Conservation (phyloP, 1,140 invertebrate genomes). For the Drosophila mayri region DNA sequence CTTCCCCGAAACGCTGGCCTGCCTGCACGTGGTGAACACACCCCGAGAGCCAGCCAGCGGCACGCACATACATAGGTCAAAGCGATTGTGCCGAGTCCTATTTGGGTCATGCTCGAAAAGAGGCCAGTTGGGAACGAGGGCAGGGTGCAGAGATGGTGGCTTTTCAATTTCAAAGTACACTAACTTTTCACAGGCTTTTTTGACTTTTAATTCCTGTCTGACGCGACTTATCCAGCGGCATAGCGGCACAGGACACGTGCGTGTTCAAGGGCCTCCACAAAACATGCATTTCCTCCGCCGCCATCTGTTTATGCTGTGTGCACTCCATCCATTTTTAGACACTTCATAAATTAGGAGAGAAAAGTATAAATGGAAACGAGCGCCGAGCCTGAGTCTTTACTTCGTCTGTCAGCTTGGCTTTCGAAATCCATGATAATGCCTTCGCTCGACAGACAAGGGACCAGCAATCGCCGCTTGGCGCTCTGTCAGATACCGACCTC, state of each 20-base stretch:
- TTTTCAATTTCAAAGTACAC: slow-evolving; percentile 11
- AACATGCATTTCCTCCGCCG: slow-evolving; percentile 12
- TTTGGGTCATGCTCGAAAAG: slow-evolving; percentile 20
- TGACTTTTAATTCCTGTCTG: slow-evolving; percentile 14
- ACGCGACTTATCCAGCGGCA: background rate
- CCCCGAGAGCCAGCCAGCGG: slow-evolving; percentile 10
- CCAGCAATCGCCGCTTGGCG: slow-evolving; percentile 3
- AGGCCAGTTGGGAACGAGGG: slow-evolving; percentile 4
- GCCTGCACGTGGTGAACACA: slow-evolving; percentile 36
- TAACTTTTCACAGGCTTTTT: background rate
- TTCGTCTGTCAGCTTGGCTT: slow-evolving; percentile 14
- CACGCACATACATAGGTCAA: slow-evolving; percentile 30
- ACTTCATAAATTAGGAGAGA: slow-evolving; percentile 22
- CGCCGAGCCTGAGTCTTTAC: slow-evolving; percentile 6
- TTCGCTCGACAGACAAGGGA: slow-evolving; percentile 58
- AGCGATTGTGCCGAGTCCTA: background rate
- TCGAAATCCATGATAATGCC: slow-evolving; percentile 33
- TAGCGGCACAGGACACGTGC: slow-evolving; percentile 20
- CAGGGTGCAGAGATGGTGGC: background rate
- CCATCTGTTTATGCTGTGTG: background rate
- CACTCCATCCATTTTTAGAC: slow-evolving; percentile 4
- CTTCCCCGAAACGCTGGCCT: slow-evolving; percentile 1
- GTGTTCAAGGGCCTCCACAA: slow-evolving; percentile 4
- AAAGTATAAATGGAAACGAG: background rate
- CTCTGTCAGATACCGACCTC: slow-evolving; percentile 4